phyloP scores from a whole-genome alignment of 2,113 vertebrate species.

The Gobio gobio region DNA sequence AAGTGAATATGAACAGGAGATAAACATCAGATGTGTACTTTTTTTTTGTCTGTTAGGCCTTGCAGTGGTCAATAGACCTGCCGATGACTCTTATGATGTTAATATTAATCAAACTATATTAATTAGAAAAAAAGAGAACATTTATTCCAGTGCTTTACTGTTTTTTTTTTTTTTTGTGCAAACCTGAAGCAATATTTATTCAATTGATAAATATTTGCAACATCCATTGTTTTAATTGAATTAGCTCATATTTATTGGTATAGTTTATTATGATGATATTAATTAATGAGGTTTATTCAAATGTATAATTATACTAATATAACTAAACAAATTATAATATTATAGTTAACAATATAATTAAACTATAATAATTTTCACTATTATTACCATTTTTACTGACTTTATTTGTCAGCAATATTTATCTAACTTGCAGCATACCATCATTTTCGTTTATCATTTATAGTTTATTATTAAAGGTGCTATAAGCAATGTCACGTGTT shows the following conservation, averaged over 20 bases:
- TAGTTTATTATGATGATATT: no score
- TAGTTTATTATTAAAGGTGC: neutral
- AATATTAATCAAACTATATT: neutral
- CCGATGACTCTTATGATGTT: neutral
- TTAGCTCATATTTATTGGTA: no score
- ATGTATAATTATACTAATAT: no score
- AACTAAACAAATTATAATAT: no score
- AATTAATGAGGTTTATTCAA: no score
- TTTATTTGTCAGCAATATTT: neutral
- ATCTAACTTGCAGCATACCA: neutral
- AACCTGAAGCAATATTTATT: neutral
- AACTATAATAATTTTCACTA: no score
- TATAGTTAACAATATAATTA: no score
- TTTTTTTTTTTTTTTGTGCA: neutral
- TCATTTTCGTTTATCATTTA: neutral
- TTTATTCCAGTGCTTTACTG: neutral
- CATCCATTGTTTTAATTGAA: no score
- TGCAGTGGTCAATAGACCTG: conserved; percentile 37
- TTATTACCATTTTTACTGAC: neutral
- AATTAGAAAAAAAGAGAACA: neutral
- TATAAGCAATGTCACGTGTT: no score
- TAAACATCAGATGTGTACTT: neutral
- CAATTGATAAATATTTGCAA: neutral
- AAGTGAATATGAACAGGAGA: neutral
- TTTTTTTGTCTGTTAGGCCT: neutral